phyloP scores from a whole-genome alignment of 2,797 vertebrate species.

The Diplodus sargus region DNA sequence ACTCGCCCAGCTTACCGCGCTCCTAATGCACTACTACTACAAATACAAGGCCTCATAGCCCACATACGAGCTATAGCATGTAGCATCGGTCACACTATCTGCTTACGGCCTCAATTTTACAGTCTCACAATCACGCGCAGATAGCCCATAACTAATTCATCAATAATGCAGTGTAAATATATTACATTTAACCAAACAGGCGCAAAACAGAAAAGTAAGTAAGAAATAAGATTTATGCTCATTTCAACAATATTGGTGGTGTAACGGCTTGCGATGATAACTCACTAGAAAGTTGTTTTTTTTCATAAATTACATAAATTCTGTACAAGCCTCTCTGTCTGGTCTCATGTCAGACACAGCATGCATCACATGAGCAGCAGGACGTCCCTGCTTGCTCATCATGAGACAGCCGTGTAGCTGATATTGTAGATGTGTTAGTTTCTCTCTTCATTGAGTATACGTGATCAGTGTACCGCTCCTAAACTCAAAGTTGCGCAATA shows the following conservation, averaged over 20 bases:
- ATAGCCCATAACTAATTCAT: not conserved
- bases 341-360: not conserved
- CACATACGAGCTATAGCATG: slow-evolving; percentile 15
- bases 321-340: not conserved
- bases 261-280: not conserved
- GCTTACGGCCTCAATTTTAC: not conserved
- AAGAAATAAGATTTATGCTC: not conserved
- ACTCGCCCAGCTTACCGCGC: slow-evolving; percentile 52
- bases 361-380: slow-evolving; percentile 8
- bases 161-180: not conserved
- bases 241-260: not conserved
- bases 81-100: not conserved
- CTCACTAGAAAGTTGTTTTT: not conserved
- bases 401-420: not conserved
- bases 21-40: slow-evolving; percentile 46
- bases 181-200: not conserved
- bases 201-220: not conserved
- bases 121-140: not conserved
- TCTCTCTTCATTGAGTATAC: not conserved
- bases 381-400: not conserved
- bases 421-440: not conserved
- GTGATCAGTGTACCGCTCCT: not conserved
- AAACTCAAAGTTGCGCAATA: not conserved
- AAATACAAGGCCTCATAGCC: slow-evolving; percentile 24
- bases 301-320: not conserved